phyloP scores from a whole-genome alignment of 2,797 vertebrate genomes.

The Peromyscus melanophrys region DNA sequence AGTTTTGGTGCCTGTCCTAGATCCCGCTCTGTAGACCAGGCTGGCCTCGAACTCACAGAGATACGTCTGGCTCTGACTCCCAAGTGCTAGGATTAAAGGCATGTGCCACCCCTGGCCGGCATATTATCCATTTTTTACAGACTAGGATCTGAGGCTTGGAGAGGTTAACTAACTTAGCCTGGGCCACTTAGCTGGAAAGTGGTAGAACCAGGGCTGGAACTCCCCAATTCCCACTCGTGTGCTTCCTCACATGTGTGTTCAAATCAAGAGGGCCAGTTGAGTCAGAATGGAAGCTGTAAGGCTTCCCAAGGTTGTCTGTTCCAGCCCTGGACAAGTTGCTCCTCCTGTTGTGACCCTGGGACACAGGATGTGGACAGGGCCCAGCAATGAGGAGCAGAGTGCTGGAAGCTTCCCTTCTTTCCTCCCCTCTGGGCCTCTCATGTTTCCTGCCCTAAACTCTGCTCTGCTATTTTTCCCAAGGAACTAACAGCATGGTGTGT shows the following conservation, averaged over 20 bases:
- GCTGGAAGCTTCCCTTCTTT: background rate
- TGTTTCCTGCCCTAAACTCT: conserved; percentile 63
- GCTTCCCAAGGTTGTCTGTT: conserved; percentile 1
- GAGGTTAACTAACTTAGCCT: conserved; percentile 13
- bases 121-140: conserved; percentile 32
- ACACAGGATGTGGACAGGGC: background rate
- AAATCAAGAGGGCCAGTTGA: background rate
- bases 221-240: background rate
- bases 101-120: too few relatives aligned
- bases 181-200: conserved; percentile 3
- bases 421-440: conserved; percentile 11
- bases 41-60: too few relatives aligned
- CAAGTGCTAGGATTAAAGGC: too few relatives aligned
- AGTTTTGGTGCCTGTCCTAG: too few relatives aligned
- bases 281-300: background rate
- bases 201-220: background rate
- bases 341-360: conserved; percentile 26
- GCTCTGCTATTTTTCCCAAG: conserved; percentile 61
- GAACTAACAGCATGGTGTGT: conserved; percentile 33
- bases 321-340: background rate
- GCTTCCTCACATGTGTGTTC: background rate
- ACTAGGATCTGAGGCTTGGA: background rate
- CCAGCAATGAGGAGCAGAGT: background rate
- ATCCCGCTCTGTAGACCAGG: too few relatives aligned
- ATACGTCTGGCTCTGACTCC: too few relatives aligned